These are phyloP conservation scores for Lagorchestes hirsutus DNA, from an alignment of 2,797 vertebrate genomes.

Conservation along the genomic window DNA sequence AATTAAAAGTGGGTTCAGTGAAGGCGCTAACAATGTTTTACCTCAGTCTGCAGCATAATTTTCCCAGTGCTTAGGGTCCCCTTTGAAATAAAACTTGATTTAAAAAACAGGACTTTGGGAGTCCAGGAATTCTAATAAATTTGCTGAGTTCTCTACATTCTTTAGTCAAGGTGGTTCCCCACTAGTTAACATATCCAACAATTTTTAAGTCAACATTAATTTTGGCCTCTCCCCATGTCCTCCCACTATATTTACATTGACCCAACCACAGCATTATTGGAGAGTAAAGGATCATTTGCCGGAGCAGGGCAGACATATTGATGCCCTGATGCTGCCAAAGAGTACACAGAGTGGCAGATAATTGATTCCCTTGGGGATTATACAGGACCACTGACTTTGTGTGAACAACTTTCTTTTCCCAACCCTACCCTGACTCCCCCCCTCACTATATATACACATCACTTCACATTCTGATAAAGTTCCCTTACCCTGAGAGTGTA, in stretches of 20 bases:
- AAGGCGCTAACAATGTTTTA: neutral
- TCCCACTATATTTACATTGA: neutral
- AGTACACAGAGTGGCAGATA: neutral
- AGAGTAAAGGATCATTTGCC: neutral
- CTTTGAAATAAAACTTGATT: neutral
- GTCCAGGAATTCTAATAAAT: neutral
- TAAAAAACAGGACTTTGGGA: neutral
- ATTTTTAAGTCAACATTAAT: conserved; percentile 43
- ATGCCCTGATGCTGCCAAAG: neutral
- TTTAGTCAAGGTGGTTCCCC: conserved; percentile 21
- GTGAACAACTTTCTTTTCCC: neutral
- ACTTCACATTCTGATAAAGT: neutral
- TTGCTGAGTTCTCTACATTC: neutral
- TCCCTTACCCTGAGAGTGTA: neutral
- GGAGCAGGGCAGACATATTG: rapidly evolving
- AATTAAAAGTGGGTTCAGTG: neutral
- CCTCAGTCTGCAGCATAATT: neutral
- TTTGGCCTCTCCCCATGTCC: conserved; percentile 35
- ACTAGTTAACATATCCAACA: conserved; percentile 33
- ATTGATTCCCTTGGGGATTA: too few species aligned
- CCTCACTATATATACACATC: neutral
- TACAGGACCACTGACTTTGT: neutral
- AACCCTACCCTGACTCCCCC: rapidly evolving
- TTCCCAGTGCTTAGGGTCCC: neutral
- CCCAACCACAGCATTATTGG: neutral